phyloP scores from a whole-genome alignment of 2,797 vertebrate genomes.

The Paedocypris micromegethes region DNA sequence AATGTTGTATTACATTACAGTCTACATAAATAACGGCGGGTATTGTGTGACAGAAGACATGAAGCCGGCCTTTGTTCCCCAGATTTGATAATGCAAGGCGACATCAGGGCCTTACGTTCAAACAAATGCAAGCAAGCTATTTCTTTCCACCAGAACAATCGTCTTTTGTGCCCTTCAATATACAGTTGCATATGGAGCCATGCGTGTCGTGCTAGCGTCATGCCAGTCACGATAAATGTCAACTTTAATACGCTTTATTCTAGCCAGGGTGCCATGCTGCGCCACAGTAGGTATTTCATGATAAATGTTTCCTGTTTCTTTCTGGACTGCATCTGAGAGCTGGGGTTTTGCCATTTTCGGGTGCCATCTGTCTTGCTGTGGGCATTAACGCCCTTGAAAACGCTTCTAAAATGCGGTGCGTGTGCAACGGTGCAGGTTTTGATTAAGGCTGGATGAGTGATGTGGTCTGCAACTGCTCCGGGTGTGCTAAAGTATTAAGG shows the following conservation, averaged over 20 bases:
- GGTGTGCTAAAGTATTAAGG: slow-evolving; percentile 25
- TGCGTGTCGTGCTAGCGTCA: slow-evolving; percentile 32
- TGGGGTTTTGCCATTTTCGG: slow-evolving; percentile 17
- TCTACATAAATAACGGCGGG: slow-evolving; percentile 44
- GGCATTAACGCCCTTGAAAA: slow-evolving; percentile 3
- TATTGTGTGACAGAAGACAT: slow-evolving; percentile 39
- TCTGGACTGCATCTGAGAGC: slow-evolving; percentile 2
- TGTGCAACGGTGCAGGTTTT: slow-evolving; percentile 28
- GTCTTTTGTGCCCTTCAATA: slow-evolving; percentile 42
- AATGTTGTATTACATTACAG: slow-evolving; percentile 46
- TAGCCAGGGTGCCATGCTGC: slow-evolving; percentile 24
- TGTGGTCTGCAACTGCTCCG: slow-evolving; percentile 25
- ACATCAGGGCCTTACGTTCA: slow-evolving; percentile 34
- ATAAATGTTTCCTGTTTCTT: slow-evolving; percentile 20
- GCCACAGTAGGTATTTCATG: slow-evolving; percentile 39
- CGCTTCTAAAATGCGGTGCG: slow-evolving; percentile 13
- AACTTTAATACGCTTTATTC: slow-evolving; percentile 42
- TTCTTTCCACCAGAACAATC: slow-evolving; percentile 46
- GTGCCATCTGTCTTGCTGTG: slow-evolving; percentile 13
- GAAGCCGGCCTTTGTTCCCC: slow-evolving; percentile 51
- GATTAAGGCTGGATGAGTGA: slow-evolving; percentile 38
- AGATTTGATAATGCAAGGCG: slow-evolving; percentile 34
- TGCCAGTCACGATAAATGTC: slow-evolving; percentile 41
- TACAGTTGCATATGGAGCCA: slow-evolving; percentile 42
- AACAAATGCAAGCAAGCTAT: slow-evolving; percentile 46